A percentile compares a stretch with the other conserved stretches of the same genome.
phyloP scores from a whole-genome alignment of 30 jellyfish, hydroid and myxozoan genomes.

The Aurelia coerulea region DNA sequence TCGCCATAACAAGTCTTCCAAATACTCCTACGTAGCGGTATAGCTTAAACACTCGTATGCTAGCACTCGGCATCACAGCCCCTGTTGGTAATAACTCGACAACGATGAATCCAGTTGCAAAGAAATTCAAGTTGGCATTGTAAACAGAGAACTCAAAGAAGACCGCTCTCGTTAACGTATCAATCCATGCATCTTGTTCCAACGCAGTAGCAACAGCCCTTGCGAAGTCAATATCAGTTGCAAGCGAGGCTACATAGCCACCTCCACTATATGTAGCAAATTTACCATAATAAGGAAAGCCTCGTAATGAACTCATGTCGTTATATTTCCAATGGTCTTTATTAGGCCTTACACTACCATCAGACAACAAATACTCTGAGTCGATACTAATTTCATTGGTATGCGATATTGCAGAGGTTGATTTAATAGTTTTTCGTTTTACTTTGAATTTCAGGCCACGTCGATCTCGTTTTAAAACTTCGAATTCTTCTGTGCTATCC shows the following conservation, averaged over 20 bases:
- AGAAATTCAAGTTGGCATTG: conserved; percentile 68
- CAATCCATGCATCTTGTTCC: conserved; percentile 74
- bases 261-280: conserved; percentile 74
- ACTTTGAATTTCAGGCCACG: conserved; percentile 43
- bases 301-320: conserved; percentile 44
- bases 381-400: conserved; percentile 31
- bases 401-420: conserved; percentile 21
- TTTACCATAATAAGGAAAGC: conserved; percentile 74
- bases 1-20: conserved; percentile 23
- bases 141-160: conserved; percentile 79
- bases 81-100: conserved; percentile 65
- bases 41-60: conserved; percentile 20
- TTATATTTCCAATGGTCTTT: conserved; percentile 47
- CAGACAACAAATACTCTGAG: conserved; percentile 27
- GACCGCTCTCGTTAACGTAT: conserved; percentile 77
- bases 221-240: conserved; percentile 61
- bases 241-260: conserved; percentile 84
- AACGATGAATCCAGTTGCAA: conserved; percentile 55
- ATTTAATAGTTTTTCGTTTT: conserved; percentile 21
- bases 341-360: conserved; percentile 37
- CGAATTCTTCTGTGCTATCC: not conserved
- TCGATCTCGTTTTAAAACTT: conserved; percentile 11
- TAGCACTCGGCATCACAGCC: conserved; percentile 52
- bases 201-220: conserved; percentile 63
- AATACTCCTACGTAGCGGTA: conserved; percentile 53